Evolutionary conservation across 2,888 invertebrate species (phyloP).

Genomic region (Ectropis crepuscularia): DNA sequence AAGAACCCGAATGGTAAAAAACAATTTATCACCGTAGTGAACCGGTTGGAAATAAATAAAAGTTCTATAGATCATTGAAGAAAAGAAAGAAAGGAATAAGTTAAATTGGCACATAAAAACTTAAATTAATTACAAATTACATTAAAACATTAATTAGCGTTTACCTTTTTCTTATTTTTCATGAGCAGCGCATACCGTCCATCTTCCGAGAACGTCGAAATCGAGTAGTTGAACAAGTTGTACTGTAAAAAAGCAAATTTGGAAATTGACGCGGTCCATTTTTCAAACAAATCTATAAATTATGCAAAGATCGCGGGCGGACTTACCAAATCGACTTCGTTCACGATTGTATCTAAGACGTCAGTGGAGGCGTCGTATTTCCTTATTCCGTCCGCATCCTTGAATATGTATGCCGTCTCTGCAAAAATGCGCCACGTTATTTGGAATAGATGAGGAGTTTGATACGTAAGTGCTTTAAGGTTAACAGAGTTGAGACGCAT

Average conservation of each 20-base stretch:
- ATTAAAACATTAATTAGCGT: slow-evolving; percentile 18
- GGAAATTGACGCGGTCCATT: slow-evolving; percentile 5
- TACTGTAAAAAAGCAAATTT: slow-evolving; percentile 54
- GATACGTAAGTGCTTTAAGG: too few relatives aligned
- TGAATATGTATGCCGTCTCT: slow-evolving; percentile 68
- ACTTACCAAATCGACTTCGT: slow-evolving; percentile 67
- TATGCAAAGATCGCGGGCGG: slow-evolving; percentile 27
- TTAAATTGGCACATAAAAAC: too few relatives aligned
- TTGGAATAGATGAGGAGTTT: not conserved
- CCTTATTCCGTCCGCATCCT: slow-evolving; percentile 62
- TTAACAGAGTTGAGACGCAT: too few relatives aligned
- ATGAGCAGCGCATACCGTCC: slow-evolving; percentile 64
- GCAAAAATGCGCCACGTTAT: slow-evolving; percentile 45
- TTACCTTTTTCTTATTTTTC: slow-evolving; percentile 63
- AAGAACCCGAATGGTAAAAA: too few relatives aligned
- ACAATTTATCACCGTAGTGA: not conserved
- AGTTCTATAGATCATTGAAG: not conserved
- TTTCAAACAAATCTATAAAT: slow-evolving; percentile 19
- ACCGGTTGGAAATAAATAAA: not conserved
- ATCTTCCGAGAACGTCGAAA: slow-evolving; percentile 66
- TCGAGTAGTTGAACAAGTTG: slow-evolving; percentile 58
- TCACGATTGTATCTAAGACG: slow-evolving; percentile 53
- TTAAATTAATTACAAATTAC: too few relatives aligned
- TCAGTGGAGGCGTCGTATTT: slow-evolving; percentile 63
- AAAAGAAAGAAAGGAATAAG: too few relatives aligned